phyloP scores from a whole-genome alignment of 2,797 vertebrate genomes.

The Hydrophis major region DNA sequence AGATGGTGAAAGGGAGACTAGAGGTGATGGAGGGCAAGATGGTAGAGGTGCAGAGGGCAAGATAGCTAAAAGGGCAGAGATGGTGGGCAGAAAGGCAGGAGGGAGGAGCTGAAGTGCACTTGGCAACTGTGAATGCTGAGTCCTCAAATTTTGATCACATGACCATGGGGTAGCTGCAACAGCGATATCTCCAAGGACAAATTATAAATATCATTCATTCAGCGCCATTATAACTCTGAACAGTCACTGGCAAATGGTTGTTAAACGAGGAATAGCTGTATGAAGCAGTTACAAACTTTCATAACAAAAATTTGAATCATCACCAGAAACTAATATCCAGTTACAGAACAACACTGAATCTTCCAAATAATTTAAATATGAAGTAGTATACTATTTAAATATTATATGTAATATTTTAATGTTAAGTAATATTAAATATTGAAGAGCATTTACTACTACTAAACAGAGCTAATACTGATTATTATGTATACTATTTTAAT shows the following conservation, averaged over 20 bases:
- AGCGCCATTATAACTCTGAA: neutral
- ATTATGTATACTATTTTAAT: no score
- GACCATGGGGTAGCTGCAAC: neutral
- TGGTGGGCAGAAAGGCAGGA: neutral
- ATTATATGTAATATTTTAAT: neutral
- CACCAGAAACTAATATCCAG: neutral
- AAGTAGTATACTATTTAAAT: neutral
- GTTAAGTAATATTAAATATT: neutral
- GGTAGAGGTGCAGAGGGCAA: neutral
- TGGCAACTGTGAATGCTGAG: neutral
- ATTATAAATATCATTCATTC: neutral
- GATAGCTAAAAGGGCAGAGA: neutral
- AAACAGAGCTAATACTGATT: neutral
- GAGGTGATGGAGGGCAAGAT: neutral
- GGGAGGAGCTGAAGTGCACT: neutral
- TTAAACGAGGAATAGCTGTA: neutral
- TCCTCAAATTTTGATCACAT: neutral
- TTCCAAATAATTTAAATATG: neutral
- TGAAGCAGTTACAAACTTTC: neutral
- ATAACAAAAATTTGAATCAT: neutral
- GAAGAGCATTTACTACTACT: neutral
- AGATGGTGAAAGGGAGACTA: neutral
- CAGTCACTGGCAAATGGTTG: neutral
- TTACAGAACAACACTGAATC: neutral
- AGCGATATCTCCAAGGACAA: neutral